These are phyloP conservation scores for Diaperis boleti DNA, from an alignment of 2,888 invertebrate species.

Conservation along the genomic window DNA sequence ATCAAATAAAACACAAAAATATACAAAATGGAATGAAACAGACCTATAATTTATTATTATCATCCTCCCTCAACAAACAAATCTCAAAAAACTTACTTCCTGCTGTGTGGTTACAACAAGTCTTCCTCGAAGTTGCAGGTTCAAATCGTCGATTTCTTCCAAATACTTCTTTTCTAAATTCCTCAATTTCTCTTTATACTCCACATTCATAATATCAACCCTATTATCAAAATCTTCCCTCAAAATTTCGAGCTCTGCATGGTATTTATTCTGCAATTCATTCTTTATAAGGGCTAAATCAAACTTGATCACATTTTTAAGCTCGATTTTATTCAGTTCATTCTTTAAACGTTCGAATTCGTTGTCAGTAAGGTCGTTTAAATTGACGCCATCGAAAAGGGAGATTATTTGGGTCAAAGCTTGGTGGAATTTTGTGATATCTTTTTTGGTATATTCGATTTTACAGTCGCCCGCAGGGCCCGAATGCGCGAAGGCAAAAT, in stretches of 20 bases:
- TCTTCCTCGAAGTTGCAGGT: slow-evolving; percentile 67
- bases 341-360: slow-evolving; percentile 53
- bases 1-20: too few relatives aligned
- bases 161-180: slow-evolving; percentile 68
- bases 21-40: too few relatives aligned
- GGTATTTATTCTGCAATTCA: slow-evolving; percentile 66
- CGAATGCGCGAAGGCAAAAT: slow-evolving; percentile 56
- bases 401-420: slow-evolving; percentile 54
- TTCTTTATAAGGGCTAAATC: slow-evolving; percentile 53
- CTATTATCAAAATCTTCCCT: slow-evolving; percentile 62
- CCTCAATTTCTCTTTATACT: slow-evolving; percentile 66
- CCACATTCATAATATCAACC: slow-evolving; percentile 65
- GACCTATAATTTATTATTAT: too few relatives aligned
- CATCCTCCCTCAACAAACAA: neutral
- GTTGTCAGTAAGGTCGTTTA: slow-evolving; percentile 55
- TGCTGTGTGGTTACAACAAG: slow-evolving; percentile 58
- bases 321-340: slow-evolving; percentile 54
- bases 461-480: slow-evolving; percentile 58
- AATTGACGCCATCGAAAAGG: slow-evolving; percentile 51
- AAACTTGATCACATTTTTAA: slow-evolving; percentile 55
- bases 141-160: slow-evolving; percentile 69
- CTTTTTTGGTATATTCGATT: slow-evolving; percentile 52
- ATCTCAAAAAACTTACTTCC: slow-evolving; percentile 65
- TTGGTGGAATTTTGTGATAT: slow-evolving; percentile 56
- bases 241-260: slow-evolving; percentile 61